phyloP scores from a whole-genome alignment of 2,888 invertebrate genomes.

The Nemurella pictetii region DNA sequence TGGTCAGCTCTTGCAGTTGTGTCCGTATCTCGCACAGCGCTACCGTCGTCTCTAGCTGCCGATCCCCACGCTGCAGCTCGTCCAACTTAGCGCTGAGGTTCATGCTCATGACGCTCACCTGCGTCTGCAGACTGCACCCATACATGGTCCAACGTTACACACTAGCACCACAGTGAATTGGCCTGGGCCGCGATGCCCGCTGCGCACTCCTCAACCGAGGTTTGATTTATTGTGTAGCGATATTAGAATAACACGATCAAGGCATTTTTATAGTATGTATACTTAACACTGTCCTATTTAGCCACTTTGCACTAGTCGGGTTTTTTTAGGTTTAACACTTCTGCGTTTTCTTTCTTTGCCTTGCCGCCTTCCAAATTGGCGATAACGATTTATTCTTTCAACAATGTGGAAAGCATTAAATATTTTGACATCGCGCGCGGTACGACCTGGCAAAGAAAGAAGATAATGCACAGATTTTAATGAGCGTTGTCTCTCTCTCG shows the following conservation, averaged over 20 bases:
- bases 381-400: background rate
- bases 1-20: constrained; percentile 90
- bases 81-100: constrained; percentile 93
- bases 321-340: background rate
- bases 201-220: no score
- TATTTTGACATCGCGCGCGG: background rate
- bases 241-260: no score
- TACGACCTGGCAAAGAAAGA: background rate
- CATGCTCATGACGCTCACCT: constrained; percentile 97
- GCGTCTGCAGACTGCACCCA: constrained; percentile 85
- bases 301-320: background rate
- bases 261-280: no score
- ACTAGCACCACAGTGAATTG: constrained; percentile 23
- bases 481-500: background rate
- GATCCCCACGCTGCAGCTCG: constrained; percentile 85
- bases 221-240: no score
- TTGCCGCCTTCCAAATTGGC: background rate
- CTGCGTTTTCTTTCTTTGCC: background rate
- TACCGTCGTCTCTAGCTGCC: constrained; percentile 90
- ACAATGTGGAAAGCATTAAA: background rate
- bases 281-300: background rate
- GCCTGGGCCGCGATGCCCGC: background rate
- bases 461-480: background rate
- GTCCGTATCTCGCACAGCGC: constrained; percentile 91
- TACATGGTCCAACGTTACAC: constrained; percentile 43